These are phyloP conservation scores for Sesamia inferens DNA, from an alignment of 2,888 invertebrate genomes.

Conservation along the genomic window DNA sequence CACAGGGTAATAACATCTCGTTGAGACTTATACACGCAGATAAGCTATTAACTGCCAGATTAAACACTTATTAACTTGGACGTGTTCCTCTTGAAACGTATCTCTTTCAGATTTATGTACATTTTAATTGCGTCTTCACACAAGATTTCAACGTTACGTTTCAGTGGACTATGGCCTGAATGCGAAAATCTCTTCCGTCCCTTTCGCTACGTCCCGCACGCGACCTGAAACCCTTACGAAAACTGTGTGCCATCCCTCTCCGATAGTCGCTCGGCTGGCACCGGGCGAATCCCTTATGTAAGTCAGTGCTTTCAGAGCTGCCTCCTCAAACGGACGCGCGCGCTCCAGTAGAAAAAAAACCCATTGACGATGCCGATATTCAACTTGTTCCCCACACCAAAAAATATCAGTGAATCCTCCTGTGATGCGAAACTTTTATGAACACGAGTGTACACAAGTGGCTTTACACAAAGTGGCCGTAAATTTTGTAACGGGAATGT, in stretches of 20 bases:
- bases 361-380: slow-evolving; percentile 77
- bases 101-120: slow-evolving; percentile 83
- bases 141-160: slow-evolving; percentile 82
- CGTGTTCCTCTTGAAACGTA: slow-evolving; percentile 75
- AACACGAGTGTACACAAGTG: slow-evolving; percentile 70
- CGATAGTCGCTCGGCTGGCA: slow-evolving; percentile 79
- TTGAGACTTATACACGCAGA: slow-evolving; percentile 50
- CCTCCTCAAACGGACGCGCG: slow-evolving; percentile 73
- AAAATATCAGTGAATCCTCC: slow-evolving; percentile 66
- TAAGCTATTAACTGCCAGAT: slow-evolving; percentile 73
- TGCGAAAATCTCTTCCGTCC: slow-evolving; percentile 82
- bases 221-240: slow-evolving; percentile 81
- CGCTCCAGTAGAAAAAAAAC: slow-evolving; percentile 58
- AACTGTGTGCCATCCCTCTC: slow-evolving; percentile 80
- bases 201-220: slow-evolving; percentile 75
- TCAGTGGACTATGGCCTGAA: slow-evolving; percentile 74
- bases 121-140: slow-evolving; percentile 88
- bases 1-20: slow-evolving; percentile 26
- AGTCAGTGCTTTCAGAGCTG: slow-evolving; percentile 82
- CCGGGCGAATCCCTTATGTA: slow-evolving; percentile 88
- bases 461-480: slow-evolving; percentile 69
- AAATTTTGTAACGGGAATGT: slow-evolving; percentile 72
- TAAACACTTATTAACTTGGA: slow-evolving; percentile 79
- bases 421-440: slow-evolving; percentile 75
- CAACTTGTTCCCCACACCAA: slow-evolving; percentile 60